These are phyloP conservation scores for Heliconius eleuchia DNA, from an alignment of 1,140 invertebrate species.

Conservation along the genomic window DNA sequence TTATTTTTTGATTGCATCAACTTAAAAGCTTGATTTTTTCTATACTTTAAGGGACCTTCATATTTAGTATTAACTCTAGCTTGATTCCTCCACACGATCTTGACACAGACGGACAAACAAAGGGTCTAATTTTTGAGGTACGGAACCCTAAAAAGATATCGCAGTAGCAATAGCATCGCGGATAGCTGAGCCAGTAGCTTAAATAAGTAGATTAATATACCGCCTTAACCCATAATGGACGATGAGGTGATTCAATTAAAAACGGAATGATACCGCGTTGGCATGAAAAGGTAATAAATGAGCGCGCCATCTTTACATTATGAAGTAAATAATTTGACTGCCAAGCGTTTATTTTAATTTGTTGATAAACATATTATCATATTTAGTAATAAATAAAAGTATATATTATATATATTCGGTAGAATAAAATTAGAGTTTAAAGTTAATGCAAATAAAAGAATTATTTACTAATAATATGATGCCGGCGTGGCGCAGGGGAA, in stretches of 20 bases:
- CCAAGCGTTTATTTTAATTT: not conserved
- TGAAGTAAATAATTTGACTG: constrained; percentile 45
- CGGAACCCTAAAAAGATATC: not conserved
- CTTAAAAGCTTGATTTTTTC: too few relatives aligned
- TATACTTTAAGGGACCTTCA: too few relatives aligned
- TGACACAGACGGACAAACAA: too few relatives aligned
- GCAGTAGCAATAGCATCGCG: not conserved
- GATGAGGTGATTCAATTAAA: constrained; percentile 57
- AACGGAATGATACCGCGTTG: constrained; percentile 57
- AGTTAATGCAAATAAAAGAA: too few relatives aligned
- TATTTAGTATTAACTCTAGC: too few relatives aligned
- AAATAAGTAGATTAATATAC: constrained; percentile 10
- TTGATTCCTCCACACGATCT: too few relatives aligned
- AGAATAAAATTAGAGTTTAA: too few relatives aligned
- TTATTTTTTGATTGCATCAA: too few relatives aligned
- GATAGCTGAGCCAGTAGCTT: not conserved
- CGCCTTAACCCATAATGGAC: constrained; percentile 7
- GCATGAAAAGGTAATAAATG: constrained; percentile 61
- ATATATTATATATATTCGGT: too few relatives aligned
- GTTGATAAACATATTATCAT: not conserved
- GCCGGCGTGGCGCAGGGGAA: too few relatives aligned
- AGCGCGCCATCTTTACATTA: constrained; percentile 44
- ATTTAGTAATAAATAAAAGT: too few relatives aligned
- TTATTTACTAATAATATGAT: not conserved
- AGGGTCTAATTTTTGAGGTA: too few relatives aligned